These are phyloP conservation scores for Plestiodon gilberti DNA, from an alignment of 2,113 vertebrate species.

Conservation along the genomic window DNA sequence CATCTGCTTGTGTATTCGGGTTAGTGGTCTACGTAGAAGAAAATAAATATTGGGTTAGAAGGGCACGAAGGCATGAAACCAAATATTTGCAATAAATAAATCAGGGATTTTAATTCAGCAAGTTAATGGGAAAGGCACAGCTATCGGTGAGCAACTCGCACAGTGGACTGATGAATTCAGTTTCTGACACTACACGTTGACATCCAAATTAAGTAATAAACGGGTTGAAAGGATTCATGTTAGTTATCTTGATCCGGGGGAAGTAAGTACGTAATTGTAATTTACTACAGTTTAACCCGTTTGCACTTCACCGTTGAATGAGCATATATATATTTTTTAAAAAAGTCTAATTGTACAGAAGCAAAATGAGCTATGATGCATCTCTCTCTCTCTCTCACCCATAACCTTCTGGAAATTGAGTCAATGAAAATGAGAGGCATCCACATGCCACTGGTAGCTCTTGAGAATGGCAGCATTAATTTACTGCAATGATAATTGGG, in stretches of 20 bases:
- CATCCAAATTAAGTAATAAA: slow-evolving; percentile 66
- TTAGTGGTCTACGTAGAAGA: slow-evolving; percentile 33
- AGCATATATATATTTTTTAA: slow-evolving; percentile 32
- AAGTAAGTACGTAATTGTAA: slow-evolving; percentile 59
- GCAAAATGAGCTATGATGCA: slow-evolving; percentile 37
- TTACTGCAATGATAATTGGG: slow-evolving; percentile 76
- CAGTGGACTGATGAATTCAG: slow-evolving; percentile 37
- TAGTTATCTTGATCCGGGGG: slow-evolving; percentile 47
- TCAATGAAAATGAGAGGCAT: slow-evolving; percentile 71
- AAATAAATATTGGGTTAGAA: slow-evolving; percentile 40
- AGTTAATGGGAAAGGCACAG: neutral
- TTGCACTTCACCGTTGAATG: slow-evolving; percentile 53
- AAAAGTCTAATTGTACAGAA: slow-evolving; percentile 36
- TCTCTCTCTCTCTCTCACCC: slow-evolving; percentile 46
- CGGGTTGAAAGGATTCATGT: slow-evolving; percentile 43
- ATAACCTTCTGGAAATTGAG: slow-evolving; percentile 67
- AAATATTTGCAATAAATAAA: slow-evolving; percentile 40
- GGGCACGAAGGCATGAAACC: neutral
- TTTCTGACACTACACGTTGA: slow-evolving; percentile 22
- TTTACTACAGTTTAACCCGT: slow-evolving; percentile 56
- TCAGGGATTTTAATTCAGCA: slow-evolving; percentile 24
- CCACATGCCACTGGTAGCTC: slow-evolving; percentile 71
- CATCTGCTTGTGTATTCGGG: slow-evolving; percentile 28
- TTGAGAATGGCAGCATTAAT: slow-evolving; percentile 72
- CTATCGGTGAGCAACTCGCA: neutral